phyloP scores from a whole-genome alignment of 2,888 invertebrate genomes.

The Entomobrya multifasciata region DNA sequence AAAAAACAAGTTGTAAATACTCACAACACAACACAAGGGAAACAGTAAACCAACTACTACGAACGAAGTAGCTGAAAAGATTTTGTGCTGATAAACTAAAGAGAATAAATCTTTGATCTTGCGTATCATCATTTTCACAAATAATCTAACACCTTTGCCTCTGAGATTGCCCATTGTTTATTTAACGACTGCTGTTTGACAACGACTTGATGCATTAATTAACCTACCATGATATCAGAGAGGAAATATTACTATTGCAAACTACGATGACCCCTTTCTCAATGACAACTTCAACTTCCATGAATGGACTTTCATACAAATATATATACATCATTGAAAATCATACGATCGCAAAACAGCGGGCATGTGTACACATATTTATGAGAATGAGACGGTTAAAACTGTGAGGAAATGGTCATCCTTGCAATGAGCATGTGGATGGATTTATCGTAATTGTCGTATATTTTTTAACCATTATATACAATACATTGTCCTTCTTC shows the following conservation, averaged over 20 bases:
- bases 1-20: slow-evolving; percentile 24
- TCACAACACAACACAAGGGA: not conserved
- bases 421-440: not conserved
- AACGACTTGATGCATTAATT: slow-evolving; percentile 10
- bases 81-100: not conserved
- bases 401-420: not conserved
- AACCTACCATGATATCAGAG: not conserved
- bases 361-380: not conserved
- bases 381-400: not conserved
- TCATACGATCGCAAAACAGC: not conserved
- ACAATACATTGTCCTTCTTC: not conserved
- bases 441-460: not conserved
- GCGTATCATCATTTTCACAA: slow-evolving; percentile 29
- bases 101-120: slow-evolving; percentile 9
- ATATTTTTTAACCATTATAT: too few species aligned
- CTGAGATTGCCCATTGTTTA: slow-evolving; percentile 48
- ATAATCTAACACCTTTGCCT: slow-evolving; percentile 36
- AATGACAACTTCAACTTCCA: not conserved
- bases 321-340: not conserved
- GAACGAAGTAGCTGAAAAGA: not conserved
- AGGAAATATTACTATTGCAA: slow-evolving; percentile 14
- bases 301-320: slow-evolving; percentile 27
- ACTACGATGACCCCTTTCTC: too few species aligned
- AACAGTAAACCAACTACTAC: not conserved
- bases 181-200: not conserved